Conservation (phyloP, 2,113 vertebrate genomes). For the Percina caprodes region DNA sequence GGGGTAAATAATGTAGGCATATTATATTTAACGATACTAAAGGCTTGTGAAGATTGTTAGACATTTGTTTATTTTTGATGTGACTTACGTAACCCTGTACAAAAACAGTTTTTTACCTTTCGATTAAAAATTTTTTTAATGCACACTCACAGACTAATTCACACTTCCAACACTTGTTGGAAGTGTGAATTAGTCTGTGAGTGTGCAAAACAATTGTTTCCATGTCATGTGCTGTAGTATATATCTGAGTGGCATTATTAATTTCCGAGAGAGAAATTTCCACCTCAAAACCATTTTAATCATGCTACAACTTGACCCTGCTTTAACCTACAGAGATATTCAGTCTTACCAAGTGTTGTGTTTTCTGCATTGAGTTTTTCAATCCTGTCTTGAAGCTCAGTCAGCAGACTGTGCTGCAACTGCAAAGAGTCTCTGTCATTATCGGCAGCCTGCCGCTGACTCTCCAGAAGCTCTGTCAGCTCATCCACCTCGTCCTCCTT, state of each 20-base stretch:
- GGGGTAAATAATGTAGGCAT: not conserved
- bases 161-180: too few species aligned
- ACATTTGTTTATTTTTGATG: not conserved
- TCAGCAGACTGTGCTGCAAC: constrained; percentile 78
- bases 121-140: too few species aligned
- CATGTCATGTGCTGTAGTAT: too few species aligned
- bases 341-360: constrained; percentile 79
- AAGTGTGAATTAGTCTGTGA: too few species aligned
- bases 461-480: constrained; percentile 75
- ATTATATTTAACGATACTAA: not conserved
- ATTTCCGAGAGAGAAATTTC: not conserved
- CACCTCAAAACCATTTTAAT: not conserved
- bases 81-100: not conserved
- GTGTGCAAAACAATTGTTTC: not conserved
- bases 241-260: not conserved
- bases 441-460: constrained; percentile 80
- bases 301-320: not conserved
- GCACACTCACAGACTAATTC: too few species aligned
- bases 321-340: not conserved
- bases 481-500: constrained; percentile 81
- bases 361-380: constrained; percentile 85
- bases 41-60: not conserved
- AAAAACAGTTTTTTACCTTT: not conserved
- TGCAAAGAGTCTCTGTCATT: constrained; percentile 81
- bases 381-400: constrained; percentile 81